Percentiles rank a stretch among this genome's conserved stretches.
These are phyloP conservation scores for Blennius ocellaris DNA, from an alignment of 2,113 vertebrate species.

Conservation along the genomic window DNA sequence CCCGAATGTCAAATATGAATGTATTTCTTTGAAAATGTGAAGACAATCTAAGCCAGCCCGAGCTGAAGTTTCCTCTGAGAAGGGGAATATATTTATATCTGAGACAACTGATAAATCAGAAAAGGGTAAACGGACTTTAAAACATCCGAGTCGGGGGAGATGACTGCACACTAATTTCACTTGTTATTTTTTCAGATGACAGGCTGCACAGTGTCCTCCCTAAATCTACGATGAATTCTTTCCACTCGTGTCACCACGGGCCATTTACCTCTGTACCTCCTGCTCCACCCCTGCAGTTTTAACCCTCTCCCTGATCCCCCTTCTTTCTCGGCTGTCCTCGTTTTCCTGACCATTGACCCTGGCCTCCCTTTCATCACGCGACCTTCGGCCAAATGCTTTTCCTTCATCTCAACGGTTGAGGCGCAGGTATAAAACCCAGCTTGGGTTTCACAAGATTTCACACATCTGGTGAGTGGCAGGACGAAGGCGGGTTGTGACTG, in stretches of 20 bases:
- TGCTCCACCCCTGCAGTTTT: neutral
- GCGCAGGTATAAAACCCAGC: slow-evolving; percentile 33
- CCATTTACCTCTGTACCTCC: neutral
- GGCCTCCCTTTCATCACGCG: slow-evolving; percentile 13
- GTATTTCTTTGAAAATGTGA: slow-evolving; percentile 8
- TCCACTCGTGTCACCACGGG: neutral
- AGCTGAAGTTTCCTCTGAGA: slow-evolving; percentile 12
- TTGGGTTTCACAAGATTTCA: slow-evolving; percentile 59
- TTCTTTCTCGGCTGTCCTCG: slow-evolving; percentile 10
- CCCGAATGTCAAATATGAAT: slow-evolving; percentile 3
- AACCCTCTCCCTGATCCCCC: neutral
- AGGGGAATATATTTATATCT: slow-evolving; percentile 12
- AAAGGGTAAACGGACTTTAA: neutral
- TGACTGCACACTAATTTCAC: neutral
- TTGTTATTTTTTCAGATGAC: neutral
- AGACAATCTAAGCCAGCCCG: neutral
- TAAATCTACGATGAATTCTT: neutral
- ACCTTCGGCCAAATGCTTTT: neutral
- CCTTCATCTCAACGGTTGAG: slow-evolving; percentile 8
- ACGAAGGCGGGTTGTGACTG: slow-evolving; percentile 32
- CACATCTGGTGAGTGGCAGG: slow-evolving; percentile 60
- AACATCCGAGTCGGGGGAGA: neutral
- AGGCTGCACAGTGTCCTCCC: too few relatives aligned
- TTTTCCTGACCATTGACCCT: slow-evolving; percentile 26
- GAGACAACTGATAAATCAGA: slow-evolving; percentile 21